Conservation (phyloP, 2,797 vertebrate species). For the Leuciscus waleckii region DNA sequence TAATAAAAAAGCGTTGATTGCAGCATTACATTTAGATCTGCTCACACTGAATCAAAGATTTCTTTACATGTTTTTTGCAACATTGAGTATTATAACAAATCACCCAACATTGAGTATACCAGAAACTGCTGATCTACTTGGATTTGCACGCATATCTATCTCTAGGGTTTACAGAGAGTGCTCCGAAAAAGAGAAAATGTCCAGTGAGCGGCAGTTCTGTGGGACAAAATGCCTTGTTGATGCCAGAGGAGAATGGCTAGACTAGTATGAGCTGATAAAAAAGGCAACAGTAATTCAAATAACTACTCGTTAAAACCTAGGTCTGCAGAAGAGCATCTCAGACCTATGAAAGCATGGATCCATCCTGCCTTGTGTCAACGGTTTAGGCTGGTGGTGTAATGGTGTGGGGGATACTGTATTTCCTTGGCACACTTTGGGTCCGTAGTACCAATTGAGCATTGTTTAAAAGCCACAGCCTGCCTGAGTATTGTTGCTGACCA, state of each 20-base stretch:
- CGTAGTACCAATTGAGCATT: neutral
- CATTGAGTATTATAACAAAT: neutral
- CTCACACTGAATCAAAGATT: too few species aligned
- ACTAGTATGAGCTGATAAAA: neutral
- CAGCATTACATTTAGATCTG: too few species aligned
- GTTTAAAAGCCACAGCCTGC: neutral
- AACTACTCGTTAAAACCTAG: neutral
- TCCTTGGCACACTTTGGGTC: neutral
- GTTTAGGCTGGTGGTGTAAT: neutral
- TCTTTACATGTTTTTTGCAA: neutral
- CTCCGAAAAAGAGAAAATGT: too few species aligned
- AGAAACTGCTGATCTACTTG: too few species aligned
- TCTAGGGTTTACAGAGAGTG: too few species aligned
- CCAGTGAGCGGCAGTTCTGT: neutral
- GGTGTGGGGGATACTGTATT: neutral
- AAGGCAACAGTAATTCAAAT: neutral
- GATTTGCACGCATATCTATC: too few species aligned
- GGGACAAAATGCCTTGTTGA: neutral
- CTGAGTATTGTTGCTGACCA: too few species aligned
- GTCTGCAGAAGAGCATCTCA: neutral
- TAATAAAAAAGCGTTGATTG: too few species aligned
- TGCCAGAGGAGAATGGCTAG: neutral
- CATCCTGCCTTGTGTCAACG: neutral
- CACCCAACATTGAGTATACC: neutral
- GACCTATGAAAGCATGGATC: neutral